These are phyloP conservation scores for Pseudochromis fuscus DNA, from an alignment of 2,797 vertebrate genomes.

Conservation along the genomic window DNA sequence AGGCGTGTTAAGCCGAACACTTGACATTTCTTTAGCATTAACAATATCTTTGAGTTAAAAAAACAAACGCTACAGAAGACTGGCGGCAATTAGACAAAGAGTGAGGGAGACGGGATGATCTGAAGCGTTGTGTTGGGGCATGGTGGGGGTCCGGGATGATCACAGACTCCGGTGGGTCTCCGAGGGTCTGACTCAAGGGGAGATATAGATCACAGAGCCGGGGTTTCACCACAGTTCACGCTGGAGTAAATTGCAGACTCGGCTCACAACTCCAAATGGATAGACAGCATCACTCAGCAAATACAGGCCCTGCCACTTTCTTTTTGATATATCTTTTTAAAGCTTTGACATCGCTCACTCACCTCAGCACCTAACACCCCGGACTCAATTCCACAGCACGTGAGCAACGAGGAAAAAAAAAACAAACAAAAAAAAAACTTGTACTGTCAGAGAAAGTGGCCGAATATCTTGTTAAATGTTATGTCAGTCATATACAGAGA, in stretches of 20 bases:
- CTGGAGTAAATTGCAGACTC: conserved; percentile 29
- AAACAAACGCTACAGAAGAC: conserved; percentile 9
- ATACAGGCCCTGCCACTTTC: conserved; percentile 7
- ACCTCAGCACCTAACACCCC: conserved; percentile 14
- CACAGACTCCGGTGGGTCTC: conserved; percentile 52
- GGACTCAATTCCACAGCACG: conserved; percentile 1
- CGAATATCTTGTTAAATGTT: conserved; percentile 41
- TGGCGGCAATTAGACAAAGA: conserved; percentile 37
- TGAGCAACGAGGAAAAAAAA: conserved; percentile 3
- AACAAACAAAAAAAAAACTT: too few relatives aligned
- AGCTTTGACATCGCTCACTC: conserved; percentile 28
- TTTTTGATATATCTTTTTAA: conserved; percentile 29
- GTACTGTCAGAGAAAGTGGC: conserved; percentile 22
- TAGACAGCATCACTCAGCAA: conserved; percentile 18
- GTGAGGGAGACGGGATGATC: conserved; percentile 23
- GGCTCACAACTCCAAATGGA: conserved; percentile 23
- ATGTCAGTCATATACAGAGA: conserved; percentile 38
- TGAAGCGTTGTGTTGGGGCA: conserved; percentile 10
- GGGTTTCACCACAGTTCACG: conserved; percentile 8
- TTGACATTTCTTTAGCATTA: not conserved
- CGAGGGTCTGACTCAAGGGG: conserved; percentile 39
- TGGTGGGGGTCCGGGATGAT: conserved; percentile 50
- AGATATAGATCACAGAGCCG: conserved; percentile 45
- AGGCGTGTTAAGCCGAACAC: not conserved
- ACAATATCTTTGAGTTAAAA: conserved; percentile 37